Percentiles rank a stretch among this genome's conserved stretches.
These are phyloP conservation scores for Cirrhinus mrigala DNA, from an alignment of 2,797 vertebrate genomes.

Conservation along the genomic window DNA sequence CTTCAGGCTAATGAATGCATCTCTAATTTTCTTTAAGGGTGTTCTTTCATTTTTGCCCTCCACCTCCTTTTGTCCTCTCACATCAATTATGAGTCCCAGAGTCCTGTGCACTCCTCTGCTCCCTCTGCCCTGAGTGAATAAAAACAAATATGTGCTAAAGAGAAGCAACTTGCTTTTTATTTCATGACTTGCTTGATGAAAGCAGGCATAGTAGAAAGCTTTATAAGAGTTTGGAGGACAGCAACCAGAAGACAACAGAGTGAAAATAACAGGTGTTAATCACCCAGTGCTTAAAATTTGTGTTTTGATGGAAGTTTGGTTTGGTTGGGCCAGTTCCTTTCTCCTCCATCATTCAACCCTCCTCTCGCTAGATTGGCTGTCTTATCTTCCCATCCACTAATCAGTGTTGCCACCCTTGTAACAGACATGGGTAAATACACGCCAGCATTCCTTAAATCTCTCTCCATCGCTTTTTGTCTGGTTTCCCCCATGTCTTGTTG, in stretches of 20 bases:
- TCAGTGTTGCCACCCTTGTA: constrained; percentile 31
- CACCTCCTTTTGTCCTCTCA: constrained; percentile 10
- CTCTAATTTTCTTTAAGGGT: no score
- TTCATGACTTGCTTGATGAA: constrained; percentile 12
- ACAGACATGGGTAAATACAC: constrained; percentile 51
- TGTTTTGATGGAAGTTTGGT: constrained; percentile 60
- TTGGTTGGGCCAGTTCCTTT: constrained; percentile 49
- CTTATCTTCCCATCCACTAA: constrained; percentile 56
- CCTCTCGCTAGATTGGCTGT: constrained; percentile 1
- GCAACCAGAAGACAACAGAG: not conserved
- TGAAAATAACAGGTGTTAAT: constrained; percentile 42
- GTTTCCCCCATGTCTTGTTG: not conserved
- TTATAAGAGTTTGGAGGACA: constrained; percentile 20
- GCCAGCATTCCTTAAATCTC: constrained; percentile 12
- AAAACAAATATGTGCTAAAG: constrained; percentile 43
- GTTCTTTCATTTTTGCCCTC: constrained; percentile 1
- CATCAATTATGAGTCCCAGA: constrained; percentile 34
- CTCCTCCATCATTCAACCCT: constrained; percentile 20
- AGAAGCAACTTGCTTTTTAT: constrained; percentile 35
- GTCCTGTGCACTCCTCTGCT: constrained; percentile 19
- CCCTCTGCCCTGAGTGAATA: constrained; percentile 33
- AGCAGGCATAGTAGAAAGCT: not conserved
- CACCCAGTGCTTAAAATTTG: constrained; percentile 17
- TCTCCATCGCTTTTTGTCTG: constrained; percentile 10
- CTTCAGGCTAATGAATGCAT: no score